These are phyloP conservation scores for Zaprionus africanus DNA, from an alignment of 1,140 invertebrate genomes.

Conservation along the genomic window DNA sequence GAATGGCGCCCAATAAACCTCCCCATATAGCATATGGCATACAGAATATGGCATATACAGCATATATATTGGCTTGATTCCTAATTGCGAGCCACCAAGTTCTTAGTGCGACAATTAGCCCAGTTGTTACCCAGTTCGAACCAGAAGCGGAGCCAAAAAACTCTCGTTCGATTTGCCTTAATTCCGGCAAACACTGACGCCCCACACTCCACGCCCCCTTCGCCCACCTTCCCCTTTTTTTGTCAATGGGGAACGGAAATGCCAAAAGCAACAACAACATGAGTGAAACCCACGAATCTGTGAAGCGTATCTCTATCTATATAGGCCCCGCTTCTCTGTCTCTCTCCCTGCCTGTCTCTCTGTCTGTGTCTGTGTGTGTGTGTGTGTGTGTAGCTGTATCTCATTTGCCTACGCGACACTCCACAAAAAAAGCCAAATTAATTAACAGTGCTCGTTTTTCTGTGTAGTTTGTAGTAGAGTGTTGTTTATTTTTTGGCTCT, in stretches of 20 bases:
- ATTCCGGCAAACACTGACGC: constrained; percentile 12
- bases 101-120: constrained; percentile 3
- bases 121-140: constrained; percentile 27
- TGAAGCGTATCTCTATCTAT: constrained; percentile 41
- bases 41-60: neutral
- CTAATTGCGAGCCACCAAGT: neutral
- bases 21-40: neutral
- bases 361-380: constrained; percentile 8
- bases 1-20: constrained; percentile 18
- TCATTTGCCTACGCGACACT: constrained; percentile 66
- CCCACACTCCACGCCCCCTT: no score
- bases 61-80: neutral
- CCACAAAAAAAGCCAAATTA: constrained; percentile 63
- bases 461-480: constrained; percentile 1
- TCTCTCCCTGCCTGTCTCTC: neutral
- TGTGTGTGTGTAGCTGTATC: constrained; percentile 45
- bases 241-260: constrained; percentile 38
- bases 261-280: constrained; percentile 37
- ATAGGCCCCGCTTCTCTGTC: neutral
- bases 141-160: constrained; percentile 30
- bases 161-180: constrained; percentile 41
- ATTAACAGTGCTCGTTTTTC: constrained; percentile 55
- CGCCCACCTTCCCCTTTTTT: neutral
- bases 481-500: constrained; percentile 24
- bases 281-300: constrained; percentile 39